Percentiles rank a stretch among this genome's conserved stretches.
Conservation (phyloP, 2,113 vertebrate genomes). For the Myotis lucifugus region DNA sequence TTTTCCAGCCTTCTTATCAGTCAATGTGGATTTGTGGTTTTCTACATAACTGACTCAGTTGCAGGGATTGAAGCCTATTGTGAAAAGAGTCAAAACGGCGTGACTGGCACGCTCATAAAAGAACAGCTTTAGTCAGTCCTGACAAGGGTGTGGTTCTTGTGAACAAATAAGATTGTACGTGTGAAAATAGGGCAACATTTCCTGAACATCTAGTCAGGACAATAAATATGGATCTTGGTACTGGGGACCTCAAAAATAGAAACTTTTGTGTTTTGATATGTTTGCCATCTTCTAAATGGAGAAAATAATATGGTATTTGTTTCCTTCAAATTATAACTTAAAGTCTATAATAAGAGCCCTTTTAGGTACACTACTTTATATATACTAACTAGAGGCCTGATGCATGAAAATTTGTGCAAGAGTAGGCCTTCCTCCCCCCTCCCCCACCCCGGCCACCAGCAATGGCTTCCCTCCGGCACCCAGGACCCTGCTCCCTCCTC, state of each 20-base stretch:
- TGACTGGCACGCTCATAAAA: background rate
- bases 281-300: slow-evolving; percentile 20
- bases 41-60: slow-evolving; percentile 32
- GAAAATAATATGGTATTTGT: slow-evolving; percentile 34
- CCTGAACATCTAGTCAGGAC: background rate
- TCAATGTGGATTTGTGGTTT: slow-evolving; percentile 52
- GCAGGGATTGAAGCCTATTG: background rate
- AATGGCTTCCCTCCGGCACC: too few species aligned
- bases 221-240: slow-evolving; percentile 10
- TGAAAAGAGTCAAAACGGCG: slow-evolving; percentile 28
- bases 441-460: too few species aligned
- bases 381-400: background rate
- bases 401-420: too few species aligned
- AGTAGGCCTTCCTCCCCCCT: too few species aligned
- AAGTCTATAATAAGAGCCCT: background rate
- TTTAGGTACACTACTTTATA: background rate
- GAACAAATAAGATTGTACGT: background rate
- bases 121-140: background rate
- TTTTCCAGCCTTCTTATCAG: slow-evolving; percentile 13
- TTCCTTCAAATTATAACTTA: slow-evolving; percentile 12
- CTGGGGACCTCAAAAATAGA: background rate
- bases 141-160: background rate
- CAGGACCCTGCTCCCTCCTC: too few species aligned
- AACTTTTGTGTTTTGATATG: background rate
- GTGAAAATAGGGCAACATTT: background rate